These are phyloP conservation scores for Calyptommatus sinebrachiatus DNA, from an alignment of 2,113 vertebrate genomes.

Conservation along the genomic window DNA sequence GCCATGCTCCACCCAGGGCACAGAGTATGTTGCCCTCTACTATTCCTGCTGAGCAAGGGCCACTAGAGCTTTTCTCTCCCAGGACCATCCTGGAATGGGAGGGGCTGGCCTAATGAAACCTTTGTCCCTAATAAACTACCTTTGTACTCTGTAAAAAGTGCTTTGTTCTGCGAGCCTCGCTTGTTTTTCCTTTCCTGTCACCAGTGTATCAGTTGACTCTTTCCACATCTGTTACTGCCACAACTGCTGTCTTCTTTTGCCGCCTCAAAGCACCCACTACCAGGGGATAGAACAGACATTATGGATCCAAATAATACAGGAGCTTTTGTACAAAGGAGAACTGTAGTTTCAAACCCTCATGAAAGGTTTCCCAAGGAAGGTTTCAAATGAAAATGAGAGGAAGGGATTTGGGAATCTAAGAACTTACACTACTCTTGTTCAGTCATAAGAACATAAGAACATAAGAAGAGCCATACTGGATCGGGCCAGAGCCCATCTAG, in stretches of 20 bases:
- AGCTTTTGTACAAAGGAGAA: background rate
- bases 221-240: conserved; percentile 11
- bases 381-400: background rate
- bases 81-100: background rate
- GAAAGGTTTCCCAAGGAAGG: background rate
- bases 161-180: background rate
- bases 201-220: background rate
- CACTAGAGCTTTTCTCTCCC: too few species aligned
- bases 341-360: background rate
- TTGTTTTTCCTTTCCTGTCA: background rate
- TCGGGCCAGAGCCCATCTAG: too few species aligned
- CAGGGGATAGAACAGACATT: background rate
- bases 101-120: background rate
- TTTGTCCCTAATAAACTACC: background rate
- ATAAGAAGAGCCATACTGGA: too few species aligned
- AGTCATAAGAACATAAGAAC: too few species aligned
- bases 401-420: background rate
- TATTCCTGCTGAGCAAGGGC: background rate
- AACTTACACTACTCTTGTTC: background rate
- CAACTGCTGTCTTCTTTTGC: conserved; percentile 2
- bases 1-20: conserved; percentile 5
- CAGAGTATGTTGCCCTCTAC: background rate
- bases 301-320: background rate
- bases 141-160: background rate
- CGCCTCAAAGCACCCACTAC: background rate